Percentiles rank a stretch among this genome's conserved stretches.
These are phyloP conservation scores for Eristalis tenax DNA, from an alignment of 2,888 invertebrate species.

Conservation along the genomic window DNA sequence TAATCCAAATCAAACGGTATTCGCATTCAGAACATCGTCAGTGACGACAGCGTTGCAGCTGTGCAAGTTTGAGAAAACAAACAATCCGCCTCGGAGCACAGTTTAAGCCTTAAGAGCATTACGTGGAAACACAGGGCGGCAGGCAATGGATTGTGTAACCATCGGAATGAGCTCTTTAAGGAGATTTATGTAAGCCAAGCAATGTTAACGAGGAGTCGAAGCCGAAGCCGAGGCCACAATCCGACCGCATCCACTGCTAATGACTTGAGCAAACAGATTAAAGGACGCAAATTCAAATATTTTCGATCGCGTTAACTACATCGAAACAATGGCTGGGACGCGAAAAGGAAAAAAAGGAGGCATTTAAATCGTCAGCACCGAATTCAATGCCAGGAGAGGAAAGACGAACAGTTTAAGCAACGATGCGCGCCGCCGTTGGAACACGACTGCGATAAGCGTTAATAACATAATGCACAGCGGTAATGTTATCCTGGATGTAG, in stretches of 20 bases:
- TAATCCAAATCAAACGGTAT: not conserved
- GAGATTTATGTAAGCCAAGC: not conserved
- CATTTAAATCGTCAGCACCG: too few species aligned
- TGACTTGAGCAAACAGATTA: not conserved
- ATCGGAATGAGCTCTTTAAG: not conserved
- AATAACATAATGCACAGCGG: slow-evolving; percentile 32
- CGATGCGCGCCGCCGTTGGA: slow-evolving; percentile 6
- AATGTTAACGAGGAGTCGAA: not conserved
- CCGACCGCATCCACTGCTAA: not conserved
- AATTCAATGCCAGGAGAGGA: too few species aligned
- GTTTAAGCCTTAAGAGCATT: not conserved
- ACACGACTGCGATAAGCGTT: slow-evolving; percentile 49
- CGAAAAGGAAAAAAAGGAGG: not conserved
- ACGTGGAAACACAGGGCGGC: not conserved
- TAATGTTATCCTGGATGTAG: not conserved
- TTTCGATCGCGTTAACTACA: not conserved
- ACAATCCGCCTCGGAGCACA: not conserved
- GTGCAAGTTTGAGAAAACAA: not conserved
- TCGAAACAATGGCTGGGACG: not conserved
- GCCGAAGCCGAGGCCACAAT: not conserved
- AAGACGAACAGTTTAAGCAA: not conserved
- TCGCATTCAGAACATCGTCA: not conserved
- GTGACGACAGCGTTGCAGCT: not conserved
- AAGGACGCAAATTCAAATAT: not conserved
- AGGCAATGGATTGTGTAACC: not conserved